Evolutionary conservation across 1,140 invertebrate species (phyloP), one percentile per base, ranked within the genome.

Genomic region (Wiebesia pumilae): DNA sequence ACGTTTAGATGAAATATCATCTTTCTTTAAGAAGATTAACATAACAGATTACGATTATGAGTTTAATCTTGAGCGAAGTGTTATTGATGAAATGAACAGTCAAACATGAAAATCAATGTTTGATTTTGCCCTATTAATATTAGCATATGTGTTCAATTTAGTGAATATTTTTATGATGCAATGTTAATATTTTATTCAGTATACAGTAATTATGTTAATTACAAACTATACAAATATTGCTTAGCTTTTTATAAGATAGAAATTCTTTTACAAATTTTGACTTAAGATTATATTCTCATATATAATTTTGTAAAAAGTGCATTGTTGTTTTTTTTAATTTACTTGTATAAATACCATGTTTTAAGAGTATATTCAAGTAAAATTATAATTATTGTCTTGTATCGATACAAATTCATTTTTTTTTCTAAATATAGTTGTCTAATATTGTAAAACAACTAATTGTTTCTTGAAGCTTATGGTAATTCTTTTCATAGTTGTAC

Each of bases 51-150:
- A 90, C 35, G 58, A 88, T 71, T 94, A 94, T 84, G 90, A 91
- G 81, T 94, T 94, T 83, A 87, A 77, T 0, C 79, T 94, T n/a
- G 93, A 94, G 69, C 89, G 89, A 54, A 90, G 91, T 85, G 90
- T 94, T 16, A 90, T 93, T n/a, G 80, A 90, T 47, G 93, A 94
- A 91, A 92, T 93, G 91, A 89, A 91, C 40, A 91, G 91, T 62
- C 86, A 79, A 43, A 89, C 47, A 81, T 81, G 85, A 81, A 38
- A 71, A 79, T 80, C 82, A 87, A 65, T 67, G 14, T 79, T 83
- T 80, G 14, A n/a, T 69, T 65, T 86, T 77, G 40, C 33, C 24
- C 35, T 35, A 14, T 65, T 1, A 30, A 47, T 67, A 16, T 62
- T 83, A 51, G 9, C 27, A 85, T 43, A 51, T 33, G 7, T 43